Evolutionary conservation across 2,888 invertebrate species (phyloP), one percentile per base, ranked within the genome.

Genomic region (Lasioglossum vierecki): DNA sequence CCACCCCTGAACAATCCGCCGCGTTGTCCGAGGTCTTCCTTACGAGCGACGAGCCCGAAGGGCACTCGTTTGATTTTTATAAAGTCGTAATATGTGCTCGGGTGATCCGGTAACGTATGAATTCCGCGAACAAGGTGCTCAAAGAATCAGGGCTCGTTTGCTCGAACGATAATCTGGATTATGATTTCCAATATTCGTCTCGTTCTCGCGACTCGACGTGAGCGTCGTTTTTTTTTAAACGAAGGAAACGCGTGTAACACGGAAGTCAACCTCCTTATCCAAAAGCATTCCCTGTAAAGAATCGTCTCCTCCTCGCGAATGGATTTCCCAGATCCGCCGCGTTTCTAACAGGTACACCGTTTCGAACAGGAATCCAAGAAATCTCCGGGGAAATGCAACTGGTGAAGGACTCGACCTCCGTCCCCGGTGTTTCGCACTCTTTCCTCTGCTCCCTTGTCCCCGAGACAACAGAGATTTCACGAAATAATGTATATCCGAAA

Each of bases 401-500:
- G 44, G 6, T 18, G n/a, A 39, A 68, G 57, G 18, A 30, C 22
- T 57, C 57, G 15, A 30, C 63, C 41, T 70, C 46, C 15, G 6
- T 9, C 46, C 5, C 22, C 72, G 49, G 49, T 35, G 30, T 39
- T 77, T 22, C 15, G 22, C 63, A 30, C 63, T 30, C 63, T 63
- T 63, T 60, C 49, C 35, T 53, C 4, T 4, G 8, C 9, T 11
- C 1, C n/a, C n/a, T n/a, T n/a, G 11, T 6, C 22, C 44, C 13
- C 8, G 22, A 73, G 2, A 39, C 4, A 22, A 46, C 5, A 35
- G 46, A 30, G 15, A n/a, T 41, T 74, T 70, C 26, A 53, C 1
- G 15, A 71, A 73, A 46, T 71, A 63, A 70, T 70, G 70, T 41
- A 53, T 68, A 77, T 83, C n/a, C 44, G 53, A 83, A 83, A 83